Percentiles rank a stretch among this genome's conserved stretches.
Evolutionary conservation across 2,797 vertebrate genomes (phyloP).

Genomic region (Tarsius wallacei): DNA sequence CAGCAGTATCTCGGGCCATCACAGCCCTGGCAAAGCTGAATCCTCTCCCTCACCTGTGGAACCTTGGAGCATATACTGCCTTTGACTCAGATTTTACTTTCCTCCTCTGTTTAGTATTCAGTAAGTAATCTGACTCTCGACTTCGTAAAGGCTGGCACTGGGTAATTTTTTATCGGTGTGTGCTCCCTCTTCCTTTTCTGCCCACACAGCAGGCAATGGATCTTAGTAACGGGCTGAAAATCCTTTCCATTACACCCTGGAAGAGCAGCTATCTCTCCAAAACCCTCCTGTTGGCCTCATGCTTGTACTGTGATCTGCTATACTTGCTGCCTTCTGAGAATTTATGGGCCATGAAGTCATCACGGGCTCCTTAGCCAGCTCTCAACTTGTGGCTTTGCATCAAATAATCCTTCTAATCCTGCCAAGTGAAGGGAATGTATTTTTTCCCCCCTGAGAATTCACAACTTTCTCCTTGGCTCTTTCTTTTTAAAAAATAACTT

Average conservation of each 20-base stretch:
- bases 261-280: background rate
- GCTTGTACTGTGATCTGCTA: background rate
- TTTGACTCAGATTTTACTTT: background rate
- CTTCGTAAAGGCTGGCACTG: background rate
- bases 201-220: constrained; percentile 14
- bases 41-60: background rate
- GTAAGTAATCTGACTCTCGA: background rate
- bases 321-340: constrained; percentile 59
- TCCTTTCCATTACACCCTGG: background rate
- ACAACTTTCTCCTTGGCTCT: constrained; percentile 55
- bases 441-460: constrained; percentile 48
- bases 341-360: constrained; percentile 77
- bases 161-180: background rate
- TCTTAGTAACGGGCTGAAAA: constrained; percentile 70
- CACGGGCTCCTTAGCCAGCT: constrained; percentile 47
- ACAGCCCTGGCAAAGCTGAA: background rate
- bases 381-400: constrained; percentile 66
- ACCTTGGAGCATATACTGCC: background rate
- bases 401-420: constrained; percentile 71
- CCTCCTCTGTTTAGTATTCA: background rate
- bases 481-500: constrained; percentile 26
- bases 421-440: constrained; percentile 65
- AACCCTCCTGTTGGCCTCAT: background rate
- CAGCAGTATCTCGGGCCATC: background rate
- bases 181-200: background rate